Conservation (phyloP, 1,140 invertebrate species). For the Diploscapter pachys region DNA sequence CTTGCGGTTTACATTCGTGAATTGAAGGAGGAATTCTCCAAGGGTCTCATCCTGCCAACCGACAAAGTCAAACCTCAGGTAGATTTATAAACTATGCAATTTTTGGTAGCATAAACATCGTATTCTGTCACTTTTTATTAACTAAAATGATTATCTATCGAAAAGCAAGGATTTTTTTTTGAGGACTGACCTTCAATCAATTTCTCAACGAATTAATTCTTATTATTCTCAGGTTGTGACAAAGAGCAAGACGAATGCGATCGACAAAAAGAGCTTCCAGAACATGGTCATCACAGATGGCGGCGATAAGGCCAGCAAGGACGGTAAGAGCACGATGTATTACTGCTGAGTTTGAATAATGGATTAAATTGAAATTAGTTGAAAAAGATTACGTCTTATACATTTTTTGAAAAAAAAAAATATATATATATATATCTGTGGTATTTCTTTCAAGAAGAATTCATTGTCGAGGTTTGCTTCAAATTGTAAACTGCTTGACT, state of each 20-base stretch:
- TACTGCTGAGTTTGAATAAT: no score
- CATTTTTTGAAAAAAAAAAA: no score
- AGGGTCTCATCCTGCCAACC: constrained; percentile 61
- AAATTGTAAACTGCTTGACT: background rate
- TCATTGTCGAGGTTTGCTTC: background rate
- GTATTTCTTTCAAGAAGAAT: background rate
- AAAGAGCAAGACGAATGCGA: constrained; percentile 42
- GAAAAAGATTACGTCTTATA: no score
- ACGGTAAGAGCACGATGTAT: background rate
- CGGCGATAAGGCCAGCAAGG: background rate
- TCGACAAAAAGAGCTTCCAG: constrained; percentile 51
- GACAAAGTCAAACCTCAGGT: constrained; percentile 43
- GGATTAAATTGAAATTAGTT: no score
- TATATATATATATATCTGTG: no score
- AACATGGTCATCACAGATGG: constrained; percentile 32
- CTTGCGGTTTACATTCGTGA: constrained; percentile 77
- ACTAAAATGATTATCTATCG: background rate
- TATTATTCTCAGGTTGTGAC: constrained; percentile 18
- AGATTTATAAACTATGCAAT: background rate
- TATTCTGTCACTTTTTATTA: no score
- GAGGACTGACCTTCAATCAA: background rate
- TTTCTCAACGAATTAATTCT: background rate
- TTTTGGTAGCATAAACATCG: background rate
- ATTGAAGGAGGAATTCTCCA: constrained; percentile 73
- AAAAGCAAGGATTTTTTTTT: background rate